A percentile compares a stretch with the other conserved stretches of the same genome.
These are phyloP conservation scores for Myxocyprinus asiaticus DNA, from an alignment of 2,113 vertebrate species.

Conservation along the genomic window DNA sequence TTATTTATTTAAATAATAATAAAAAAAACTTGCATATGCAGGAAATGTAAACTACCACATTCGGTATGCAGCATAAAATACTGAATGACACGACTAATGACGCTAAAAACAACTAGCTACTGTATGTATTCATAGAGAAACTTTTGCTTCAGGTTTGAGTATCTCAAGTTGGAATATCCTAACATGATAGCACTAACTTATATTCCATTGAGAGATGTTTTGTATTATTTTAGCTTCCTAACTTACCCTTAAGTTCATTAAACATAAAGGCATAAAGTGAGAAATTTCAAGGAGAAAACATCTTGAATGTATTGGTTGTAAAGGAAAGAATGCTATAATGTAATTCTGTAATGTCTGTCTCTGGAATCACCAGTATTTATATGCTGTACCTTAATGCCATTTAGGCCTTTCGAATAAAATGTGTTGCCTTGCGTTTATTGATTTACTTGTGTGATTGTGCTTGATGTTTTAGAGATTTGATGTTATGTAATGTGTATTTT, in stretches of 20 bases:
- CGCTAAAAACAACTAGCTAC: slow-evolving; percentile 61
- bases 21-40: slow-evolving; percentile 65
- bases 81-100: slow-evolving; percentile 60
- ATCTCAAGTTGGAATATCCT: slow-evolving; percentile 42
- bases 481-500: no score
- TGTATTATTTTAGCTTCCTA: slow-evolving; percentile 51
- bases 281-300: slow-evolving; percentile 64
- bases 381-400: slow-evolving; percentile 98
- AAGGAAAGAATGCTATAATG: slow-evolving; percentile 89
- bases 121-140: slow-evolving; percentile 52
- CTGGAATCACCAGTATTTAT: slow-evolving; percentile 93
- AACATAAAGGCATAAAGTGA: slow-evolving; percentile 52
- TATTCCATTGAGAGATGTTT: slow-evolving; percentile 51
- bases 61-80: slow-evolving; percentile 57
- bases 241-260: slow-evolving; percentile 60
- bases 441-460: neutral
- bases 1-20: slow-evolving; percentile 76
- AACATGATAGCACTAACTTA: slow-evolving; percentile 57
- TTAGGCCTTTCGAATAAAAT: slow-evolving; percentile 97
- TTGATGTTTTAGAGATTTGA: neutral
- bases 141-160: slow-evolving; percentile 55
- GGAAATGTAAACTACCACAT: slow-evolving; percentile 71
- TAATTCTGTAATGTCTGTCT: slow-evolving; percentile 87
- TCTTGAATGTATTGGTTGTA: slow-evolving; percentile 94
- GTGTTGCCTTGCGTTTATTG: slow-evolving; percentile 83